Evolutionary conservation across 2,113 vertebrate genomes (phyloP).

Genomic region (Peromyscus leucopus): DNA sequence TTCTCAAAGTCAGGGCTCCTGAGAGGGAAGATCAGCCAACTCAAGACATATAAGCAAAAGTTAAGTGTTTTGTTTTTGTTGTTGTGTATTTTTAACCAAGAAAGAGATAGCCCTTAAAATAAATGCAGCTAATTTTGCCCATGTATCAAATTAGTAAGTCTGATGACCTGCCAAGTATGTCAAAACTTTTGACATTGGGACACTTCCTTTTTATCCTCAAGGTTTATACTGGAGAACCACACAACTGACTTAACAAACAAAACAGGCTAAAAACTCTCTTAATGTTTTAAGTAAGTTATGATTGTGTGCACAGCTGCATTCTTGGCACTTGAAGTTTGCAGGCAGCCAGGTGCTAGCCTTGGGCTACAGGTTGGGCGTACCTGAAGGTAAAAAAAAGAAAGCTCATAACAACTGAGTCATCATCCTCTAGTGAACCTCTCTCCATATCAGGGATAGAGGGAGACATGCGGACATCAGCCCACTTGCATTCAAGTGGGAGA

Average conservation of each 20-base stretch:
- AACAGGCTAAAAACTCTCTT: neutral
- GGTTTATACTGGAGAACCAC: neutral
- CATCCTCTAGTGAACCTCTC: neutral
- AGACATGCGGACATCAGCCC: neutral
- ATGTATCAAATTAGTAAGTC: neutral
- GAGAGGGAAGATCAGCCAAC: neutral
- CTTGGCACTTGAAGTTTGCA: neutral
- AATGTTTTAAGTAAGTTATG: neutral
- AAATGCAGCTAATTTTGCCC: neutral
- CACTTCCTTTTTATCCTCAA: neutral
- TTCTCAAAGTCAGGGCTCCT: neutral
- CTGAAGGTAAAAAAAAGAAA: neutral
- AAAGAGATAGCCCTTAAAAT: neutral
- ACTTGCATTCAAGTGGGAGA: neutral
- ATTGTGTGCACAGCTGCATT: neutral
- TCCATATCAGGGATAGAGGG: neutral
- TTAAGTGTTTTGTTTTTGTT: neutral
- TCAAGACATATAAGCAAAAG: neutral
- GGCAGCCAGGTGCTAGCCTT: neutral
- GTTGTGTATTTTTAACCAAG: too few relatives aligned
- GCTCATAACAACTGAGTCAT: neutral
- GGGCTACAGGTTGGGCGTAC: neutral
- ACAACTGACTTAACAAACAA: neutral
- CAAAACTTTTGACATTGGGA: neutral
- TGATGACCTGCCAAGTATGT: neutral